Percentiles rank a stretch among this genome's conserved stretches.
These are phyloP conservation scores for Colossoma macropomum DNA, from an alignment of 2,113 vertebrate species.

Conservation along the genomic window DNA sequence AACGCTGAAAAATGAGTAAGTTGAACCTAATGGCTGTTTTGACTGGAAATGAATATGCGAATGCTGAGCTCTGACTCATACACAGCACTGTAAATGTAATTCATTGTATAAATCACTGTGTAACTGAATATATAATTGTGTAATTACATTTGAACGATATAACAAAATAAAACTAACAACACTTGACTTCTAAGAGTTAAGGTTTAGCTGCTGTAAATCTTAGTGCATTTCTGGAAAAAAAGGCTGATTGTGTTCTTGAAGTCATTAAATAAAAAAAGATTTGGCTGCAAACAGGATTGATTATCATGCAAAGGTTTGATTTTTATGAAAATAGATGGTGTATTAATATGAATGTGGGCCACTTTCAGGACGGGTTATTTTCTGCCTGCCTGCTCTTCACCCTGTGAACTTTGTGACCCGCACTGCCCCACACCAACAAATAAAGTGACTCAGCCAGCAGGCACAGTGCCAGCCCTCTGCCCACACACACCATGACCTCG, in stretches of 20 bases:
- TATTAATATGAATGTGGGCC: neutral
- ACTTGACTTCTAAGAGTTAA: neutral
- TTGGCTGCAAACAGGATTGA: neutral
- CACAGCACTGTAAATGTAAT: neutral
- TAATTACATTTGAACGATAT: too few relatives aligned
- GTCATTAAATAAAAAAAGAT: too few relatives aligned
- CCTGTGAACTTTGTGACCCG: constrained; percentile 56
- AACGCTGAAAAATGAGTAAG: too few relatives aligned
- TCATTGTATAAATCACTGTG: neutral
- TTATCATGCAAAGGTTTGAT: neutral
- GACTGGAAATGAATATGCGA: too few relatives aligned
- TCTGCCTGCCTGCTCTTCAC: constrained; percentile 41
- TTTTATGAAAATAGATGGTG: neutral
- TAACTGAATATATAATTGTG: neutral
- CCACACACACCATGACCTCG: constrained; percentile 51
- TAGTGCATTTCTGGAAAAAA: neutral
- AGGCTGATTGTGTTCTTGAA: neutral
- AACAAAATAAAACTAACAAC: too few relatives aligned
- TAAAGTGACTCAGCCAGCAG: constrained; percentile 55
- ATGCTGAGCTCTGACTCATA: too few relatives aligned
- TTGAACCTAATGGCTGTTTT: too few relatives aligned
- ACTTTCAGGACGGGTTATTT: constrained; percentile 23
- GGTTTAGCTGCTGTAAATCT: constrained; percentile 9
- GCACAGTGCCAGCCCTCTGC: constrained; percentile 55
- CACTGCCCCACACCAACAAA: constrained; percentile 51